Percentiles rank a stretch among this genome's conserved stretches.
Evolutionary conservation across 2,797 vertebrate species (phyloP).

Genomic region (Tenualosa thibaudeaui): DNA sequence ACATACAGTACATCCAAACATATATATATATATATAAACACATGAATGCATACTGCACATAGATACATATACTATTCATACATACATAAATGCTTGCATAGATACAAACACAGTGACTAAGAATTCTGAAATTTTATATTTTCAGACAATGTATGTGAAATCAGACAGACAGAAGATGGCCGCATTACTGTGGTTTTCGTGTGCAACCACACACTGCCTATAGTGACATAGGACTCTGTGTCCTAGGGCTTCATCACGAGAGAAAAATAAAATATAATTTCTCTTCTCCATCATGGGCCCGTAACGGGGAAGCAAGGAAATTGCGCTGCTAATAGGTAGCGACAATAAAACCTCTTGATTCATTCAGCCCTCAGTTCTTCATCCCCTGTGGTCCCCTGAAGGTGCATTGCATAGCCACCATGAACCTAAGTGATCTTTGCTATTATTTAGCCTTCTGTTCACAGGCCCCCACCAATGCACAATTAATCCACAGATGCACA

Average conservation of each 20-base stretch:
- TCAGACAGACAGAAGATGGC: neutral
- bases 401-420: neutral
- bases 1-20: too few species aligned
- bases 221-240: neutral
- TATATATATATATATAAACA: too few species aligned
- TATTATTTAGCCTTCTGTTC: conserved; percentile 21
- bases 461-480: conserved; percentile 15
- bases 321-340: neutral
- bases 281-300: neutral
- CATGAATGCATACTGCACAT: too few species aligned
- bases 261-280: conserved; percentile 20
- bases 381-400: neutral
- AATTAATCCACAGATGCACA: conserved; percentile 22
- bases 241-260: neutral
- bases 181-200: neutral
- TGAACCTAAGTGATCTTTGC: conserved; percentile 3
- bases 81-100: too few species aligned
- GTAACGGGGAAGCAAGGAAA: conserved; percentile 1
- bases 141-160: neutral
- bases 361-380: conserved; percentile 10
- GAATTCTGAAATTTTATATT: neutral
- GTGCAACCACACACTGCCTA: neutral
- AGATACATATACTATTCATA: too few species aligned
- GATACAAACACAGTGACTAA: neutral
- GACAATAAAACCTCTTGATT: conserved; percentile 15